Evolutionary conservation across 2,888 invertebrate genomes (phyloP).

Genomic region (Polydrusus pterygomalis): DNA sequence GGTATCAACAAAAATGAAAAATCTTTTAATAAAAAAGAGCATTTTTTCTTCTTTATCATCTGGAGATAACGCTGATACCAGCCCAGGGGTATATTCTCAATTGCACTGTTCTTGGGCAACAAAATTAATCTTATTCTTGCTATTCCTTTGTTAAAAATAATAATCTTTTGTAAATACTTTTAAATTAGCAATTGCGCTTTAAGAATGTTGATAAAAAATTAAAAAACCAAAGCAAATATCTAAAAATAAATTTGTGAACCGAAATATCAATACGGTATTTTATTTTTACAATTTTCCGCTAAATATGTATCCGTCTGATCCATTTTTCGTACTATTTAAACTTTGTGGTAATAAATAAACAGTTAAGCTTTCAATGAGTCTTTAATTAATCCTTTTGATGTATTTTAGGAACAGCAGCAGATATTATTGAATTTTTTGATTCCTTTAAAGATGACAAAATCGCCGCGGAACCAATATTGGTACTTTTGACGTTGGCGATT

Average conservation of each 20-base stretch:
- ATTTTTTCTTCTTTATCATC: too few species aligned
- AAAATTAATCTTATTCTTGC: too few species aligned
- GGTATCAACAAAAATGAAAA: too few species aligned
- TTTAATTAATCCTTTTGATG: constrained; percentile 42
- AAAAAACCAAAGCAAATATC: neutral
- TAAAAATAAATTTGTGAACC: constrained; percentile 3
- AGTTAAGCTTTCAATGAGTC: constrained; percentile 12
- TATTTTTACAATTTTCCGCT: constrained; percentile 21
- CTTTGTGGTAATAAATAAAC: constrained; percentile 20
- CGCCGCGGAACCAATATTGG: constrained; percentile 84
- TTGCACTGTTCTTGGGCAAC: too few species aligned
- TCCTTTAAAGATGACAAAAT: constrained; percentile 94
- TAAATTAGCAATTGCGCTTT: neutral
- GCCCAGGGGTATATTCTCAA: too few species aligned
- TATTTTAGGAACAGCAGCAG: constrained; percentile 88
- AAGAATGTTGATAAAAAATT: neutral
- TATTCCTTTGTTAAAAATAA: neutral
- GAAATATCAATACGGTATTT: constrained; percentile 7
- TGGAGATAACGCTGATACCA: too few species aligned
- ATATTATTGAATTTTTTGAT: constrained; percentile 97
- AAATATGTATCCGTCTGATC: constrained; percentile 5
- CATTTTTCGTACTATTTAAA: constrained; percentile 17
- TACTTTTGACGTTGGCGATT: constrained; percentile 89
- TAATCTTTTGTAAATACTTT: too few species aligned
- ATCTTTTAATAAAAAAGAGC: too few species aligned